phyloP scores from a whole-genome alignment of 2,888 invertebrate genomes.

The Sphinx pinastri region DNA sequence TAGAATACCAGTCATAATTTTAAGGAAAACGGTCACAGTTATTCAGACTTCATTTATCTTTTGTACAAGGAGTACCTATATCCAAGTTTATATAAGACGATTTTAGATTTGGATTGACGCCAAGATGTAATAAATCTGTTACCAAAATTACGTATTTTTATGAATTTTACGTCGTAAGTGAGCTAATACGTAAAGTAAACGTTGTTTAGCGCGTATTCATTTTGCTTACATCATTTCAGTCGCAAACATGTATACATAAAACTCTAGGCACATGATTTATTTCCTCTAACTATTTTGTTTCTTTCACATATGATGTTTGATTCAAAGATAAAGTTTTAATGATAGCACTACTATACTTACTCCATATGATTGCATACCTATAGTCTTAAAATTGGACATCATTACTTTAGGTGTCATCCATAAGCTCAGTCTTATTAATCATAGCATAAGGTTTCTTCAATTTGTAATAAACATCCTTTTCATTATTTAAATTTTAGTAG shows the following conservation, averaged over 20 bases:
- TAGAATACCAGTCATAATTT: background rate
- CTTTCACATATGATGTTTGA: no score
- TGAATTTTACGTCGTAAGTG: conserved; percentile 12
- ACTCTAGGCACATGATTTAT: no score
- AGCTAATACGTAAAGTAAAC: conserved; percentile 5
- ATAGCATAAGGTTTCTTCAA: background rate
- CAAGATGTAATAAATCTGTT: conserved; percentile 15
- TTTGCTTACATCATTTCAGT: background rate
- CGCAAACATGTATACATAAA: background rate
- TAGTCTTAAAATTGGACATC: background rate
- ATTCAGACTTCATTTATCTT: background rate
- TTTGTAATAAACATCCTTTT: background rate
- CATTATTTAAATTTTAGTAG: background rate
- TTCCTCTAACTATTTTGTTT: no score
- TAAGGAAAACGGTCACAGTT: background rate
- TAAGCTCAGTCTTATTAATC: background rate
- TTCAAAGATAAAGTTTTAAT: no score
- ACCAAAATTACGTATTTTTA: conserved; percentile 19
- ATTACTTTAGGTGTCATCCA: background rate
- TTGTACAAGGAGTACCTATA: background rate
- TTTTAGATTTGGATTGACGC: conserved; percentile 24
- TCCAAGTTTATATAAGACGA: conserved; percentile 13
- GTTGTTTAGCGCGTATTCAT: background rate
- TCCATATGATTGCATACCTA: no score
- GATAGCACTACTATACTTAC: no score